Base-by-base conservation (phyloP, 2,888 invertebrate species). In the Troides aeacus region DNA sequence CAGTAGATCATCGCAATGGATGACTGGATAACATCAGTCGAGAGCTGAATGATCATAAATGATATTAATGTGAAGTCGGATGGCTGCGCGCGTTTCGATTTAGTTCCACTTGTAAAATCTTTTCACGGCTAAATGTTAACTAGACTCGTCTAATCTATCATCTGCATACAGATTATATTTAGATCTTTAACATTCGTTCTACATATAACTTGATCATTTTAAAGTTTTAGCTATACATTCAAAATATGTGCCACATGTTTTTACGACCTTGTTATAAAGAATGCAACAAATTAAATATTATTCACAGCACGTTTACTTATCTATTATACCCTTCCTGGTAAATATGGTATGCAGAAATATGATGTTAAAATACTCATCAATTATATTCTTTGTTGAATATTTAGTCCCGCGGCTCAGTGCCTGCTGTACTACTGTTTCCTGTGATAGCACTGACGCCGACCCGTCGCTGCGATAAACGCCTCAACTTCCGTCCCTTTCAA, bases 381-480 rank as follows among this genome's bases (percentile, higher is more conserved):
- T 39, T 39, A 39, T 39, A 39, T 39, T 7, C 78, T 74, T 72
- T 68, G 67, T 74, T 74, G 71, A 73, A 77, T 77, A 77, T 78
- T 79, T 79, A 77, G 74, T 79, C 73, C 76, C 73, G 76, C 77
- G 77, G 80, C 74, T 75, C 76, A 77, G 71, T 77, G 77, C 74
- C 73, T 76, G 82, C 83, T 84, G 39, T 39, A 10, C 84, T 85
- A 82, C 84, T 75, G 79, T 79, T 86, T 90, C 90, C 90, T 87
- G 89, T 76, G 90, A 88, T 87, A 89, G 75, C 73, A 72, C 72
- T 65, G 73, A 72, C 70, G 66, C 70, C 72, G 69, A 36, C 69
- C 72, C 30, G 73, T 70, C 74, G 75, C 75, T 69, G 74, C 79
- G 89, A 88, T 88, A 89, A 86, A 80, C 82, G 79, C 70, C 70